These are phyloP conservation scores for Tenualosa ilisha DNA, from an alignment of 2,797 vertebrate species.

Conservation along the genomic window DNA sequence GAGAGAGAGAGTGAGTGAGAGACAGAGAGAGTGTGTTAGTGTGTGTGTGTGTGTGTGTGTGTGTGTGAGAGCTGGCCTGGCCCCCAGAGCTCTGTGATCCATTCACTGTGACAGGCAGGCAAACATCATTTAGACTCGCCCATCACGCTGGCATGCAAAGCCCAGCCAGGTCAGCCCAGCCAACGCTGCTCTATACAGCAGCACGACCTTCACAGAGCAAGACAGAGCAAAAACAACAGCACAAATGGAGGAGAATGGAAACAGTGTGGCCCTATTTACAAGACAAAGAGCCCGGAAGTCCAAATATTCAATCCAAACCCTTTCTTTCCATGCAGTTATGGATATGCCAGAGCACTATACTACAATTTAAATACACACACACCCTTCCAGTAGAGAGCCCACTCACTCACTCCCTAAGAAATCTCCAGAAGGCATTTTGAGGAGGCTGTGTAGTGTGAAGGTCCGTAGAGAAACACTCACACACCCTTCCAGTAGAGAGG, in stretches of 20 bases:
- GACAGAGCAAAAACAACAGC: no score
- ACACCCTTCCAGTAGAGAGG: no score
- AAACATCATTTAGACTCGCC: slow-evolving; percentile 64
- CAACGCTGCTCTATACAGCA: not conserved
- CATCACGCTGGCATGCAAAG: slow-evolving; percentile 62
- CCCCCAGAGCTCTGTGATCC: slow-evolving; percentile 54
- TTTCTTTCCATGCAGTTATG: no score
- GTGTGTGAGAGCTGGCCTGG: not conserved
- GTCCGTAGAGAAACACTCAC: no score
- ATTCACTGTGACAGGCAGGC: slow-evolving; percentile 64
- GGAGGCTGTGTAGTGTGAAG: not conserved
- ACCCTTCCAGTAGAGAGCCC: not conserved
- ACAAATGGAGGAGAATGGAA: not conserved
- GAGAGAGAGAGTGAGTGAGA: no score
- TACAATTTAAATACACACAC: not conserved
- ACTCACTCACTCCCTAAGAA: not conserved
- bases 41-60: no score
- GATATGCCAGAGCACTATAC: not conserved
- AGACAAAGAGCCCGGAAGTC: not conserved
- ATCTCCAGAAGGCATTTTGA: not conserved
- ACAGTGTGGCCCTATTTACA: not conserved
- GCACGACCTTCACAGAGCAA: not conserved
- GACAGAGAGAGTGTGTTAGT: no score
- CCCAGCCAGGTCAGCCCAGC: slow-evolving; percentile 37
- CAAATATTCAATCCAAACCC: not conserved